Evolutionary conservation across 1,140 invertebrate genomes (phyloP).

Genomic region (Dendrolimus punctatus): DNA sequence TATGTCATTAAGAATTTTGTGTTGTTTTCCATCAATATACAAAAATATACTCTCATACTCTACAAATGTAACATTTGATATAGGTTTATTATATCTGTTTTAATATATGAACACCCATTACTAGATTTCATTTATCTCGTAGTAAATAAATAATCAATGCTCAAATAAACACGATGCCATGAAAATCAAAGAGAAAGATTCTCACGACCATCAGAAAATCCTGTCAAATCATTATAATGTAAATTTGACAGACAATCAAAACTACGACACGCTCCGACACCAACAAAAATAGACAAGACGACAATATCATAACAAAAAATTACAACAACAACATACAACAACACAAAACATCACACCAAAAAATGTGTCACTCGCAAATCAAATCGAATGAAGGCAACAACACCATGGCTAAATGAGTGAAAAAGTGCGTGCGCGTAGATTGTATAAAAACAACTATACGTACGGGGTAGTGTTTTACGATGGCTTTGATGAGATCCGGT

Average conservation of each 20-base stretch:
- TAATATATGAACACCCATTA: no score
- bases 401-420: conserved; percentile 36
- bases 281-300: conserved; percentile 41
- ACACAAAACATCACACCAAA: conserved; percentile 18
- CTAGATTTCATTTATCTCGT: no score
- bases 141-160: not conserved
- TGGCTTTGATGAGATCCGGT: conserved; percentile 63
- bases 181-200: conserved; percentile 28
- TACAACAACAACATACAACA: conserved; percentile 23
- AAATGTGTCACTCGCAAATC: conserved; percentile 58
- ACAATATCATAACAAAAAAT: conserved; percentile 41
- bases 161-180: conserved; percentile 11
- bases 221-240: conserved; percentile 43
- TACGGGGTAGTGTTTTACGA: conserved; percentile 50
- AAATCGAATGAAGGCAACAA: conserved; percentile 48
- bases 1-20: no score
- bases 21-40: no score
- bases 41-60: no score
- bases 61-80: no score
- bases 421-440: conserved; percentile 47
- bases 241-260: conserved; percentile 67
- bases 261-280: conserved; percentile 48
- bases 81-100: no score
- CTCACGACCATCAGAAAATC: conserved; percentile 33
- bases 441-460: conserved; percentile 65